Evolutionary conservation across 2,113 vertebrate genomes (phyloP).

Genomic region (Pluvianellus socialis): DNA sequence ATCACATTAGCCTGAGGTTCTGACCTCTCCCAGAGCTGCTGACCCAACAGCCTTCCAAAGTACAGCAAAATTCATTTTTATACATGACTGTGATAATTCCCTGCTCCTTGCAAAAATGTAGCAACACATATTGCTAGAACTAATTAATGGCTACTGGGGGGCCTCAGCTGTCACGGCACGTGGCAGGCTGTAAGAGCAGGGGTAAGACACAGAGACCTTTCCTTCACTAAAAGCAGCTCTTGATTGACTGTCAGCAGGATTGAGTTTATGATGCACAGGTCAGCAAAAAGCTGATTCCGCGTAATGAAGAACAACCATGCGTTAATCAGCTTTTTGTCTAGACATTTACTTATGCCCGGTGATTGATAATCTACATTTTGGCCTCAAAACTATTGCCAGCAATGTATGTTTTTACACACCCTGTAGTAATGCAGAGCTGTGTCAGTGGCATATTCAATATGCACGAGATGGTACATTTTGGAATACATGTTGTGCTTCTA

Average conservation of each 20-base stretch:
- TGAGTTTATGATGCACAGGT: neutral
- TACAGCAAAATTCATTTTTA: neutral
- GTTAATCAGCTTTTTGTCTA: neutral
- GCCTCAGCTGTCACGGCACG: fast-evolving
- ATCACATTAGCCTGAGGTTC: neutral
- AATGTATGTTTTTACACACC: neutral
- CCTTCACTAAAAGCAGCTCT: neutral
- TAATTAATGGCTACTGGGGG: neutral
- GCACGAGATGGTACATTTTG: neutral
- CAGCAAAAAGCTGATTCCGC: neutral
- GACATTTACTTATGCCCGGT: neutral
- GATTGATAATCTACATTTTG: neutral
- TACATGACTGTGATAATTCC: neutral
- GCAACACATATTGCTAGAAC: neutral
- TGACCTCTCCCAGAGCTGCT: neutral
- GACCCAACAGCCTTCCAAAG: neutral
- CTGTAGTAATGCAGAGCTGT: fast-evolving
- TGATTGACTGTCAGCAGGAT: neutral
- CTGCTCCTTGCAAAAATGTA: neutral
- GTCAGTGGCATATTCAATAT: neutral
- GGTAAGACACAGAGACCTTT: neutral
- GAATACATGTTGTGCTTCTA: neutral
- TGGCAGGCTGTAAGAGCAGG: neutral
- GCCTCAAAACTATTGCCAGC: neutral
- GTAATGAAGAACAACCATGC: neutral